Conservation (phyloP, 1,140 invertebrate species). For the Zaprionus taronus region DNA sequence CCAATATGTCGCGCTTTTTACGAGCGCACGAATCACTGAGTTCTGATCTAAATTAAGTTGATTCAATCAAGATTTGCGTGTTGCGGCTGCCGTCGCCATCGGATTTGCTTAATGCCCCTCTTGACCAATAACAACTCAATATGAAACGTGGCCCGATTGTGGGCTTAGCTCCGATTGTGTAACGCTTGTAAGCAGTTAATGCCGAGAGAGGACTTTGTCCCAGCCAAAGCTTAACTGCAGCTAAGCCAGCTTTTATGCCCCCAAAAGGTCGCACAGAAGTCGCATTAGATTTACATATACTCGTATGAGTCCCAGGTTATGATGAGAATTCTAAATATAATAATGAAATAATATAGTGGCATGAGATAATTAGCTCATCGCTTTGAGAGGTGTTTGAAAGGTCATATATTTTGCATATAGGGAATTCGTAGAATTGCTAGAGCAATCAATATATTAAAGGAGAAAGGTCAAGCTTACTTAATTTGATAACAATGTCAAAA, state of each 20-base stretch:
- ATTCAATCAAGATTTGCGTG: constrained; percentile 80
- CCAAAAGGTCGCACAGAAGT: constrained; percentile 22
- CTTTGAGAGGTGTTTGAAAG: neutral
- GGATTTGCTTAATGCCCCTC: constrained; percentile 74
- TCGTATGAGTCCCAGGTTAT: neutral
- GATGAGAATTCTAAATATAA: neutral
- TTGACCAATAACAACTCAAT: constrained; percentile 64
- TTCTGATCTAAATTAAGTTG: constrained; percentile 81
- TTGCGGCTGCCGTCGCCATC: constrained; percentile 53
- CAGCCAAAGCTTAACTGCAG: constrained; percentile 5
- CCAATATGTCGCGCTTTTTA: constrained; percentile 81
- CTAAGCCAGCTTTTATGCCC: constrained; percentile 13
- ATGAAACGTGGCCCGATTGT: constrained; percentile 73
- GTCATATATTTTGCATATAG: neutral
- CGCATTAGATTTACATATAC: constrained; percentile 5
- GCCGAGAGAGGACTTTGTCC: constrained; percentile 30
- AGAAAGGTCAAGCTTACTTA: too few relatives aligned
- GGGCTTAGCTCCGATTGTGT: constrained; percentile 53
- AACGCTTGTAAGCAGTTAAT: constrained; percentile 61
- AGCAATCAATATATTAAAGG: too few relatives aligned
- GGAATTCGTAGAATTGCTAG: too few relatives aligned
- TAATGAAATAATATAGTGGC: neutral
- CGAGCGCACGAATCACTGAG: constrained; percentile 76
- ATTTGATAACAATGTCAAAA: too few relatives aligned
- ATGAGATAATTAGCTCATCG: neutral